Conservation (phyloP, 2,888 invertebrate species). For the Vesta saturnalis region DNA sequence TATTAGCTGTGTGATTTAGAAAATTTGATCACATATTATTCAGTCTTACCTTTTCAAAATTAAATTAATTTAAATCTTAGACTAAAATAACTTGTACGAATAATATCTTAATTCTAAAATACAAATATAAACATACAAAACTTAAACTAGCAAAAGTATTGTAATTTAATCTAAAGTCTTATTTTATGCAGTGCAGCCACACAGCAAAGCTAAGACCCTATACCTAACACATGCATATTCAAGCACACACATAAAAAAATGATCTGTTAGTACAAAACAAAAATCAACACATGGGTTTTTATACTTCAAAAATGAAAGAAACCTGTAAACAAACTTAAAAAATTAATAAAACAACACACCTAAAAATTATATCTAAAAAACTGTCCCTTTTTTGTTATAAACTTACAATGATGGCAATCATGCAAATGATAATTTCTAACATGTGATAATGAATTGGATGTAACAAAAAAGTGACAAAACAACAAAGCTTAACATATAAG, state of each 20-base stretch:
- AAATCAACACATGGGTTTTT: constrained; percentile 44
- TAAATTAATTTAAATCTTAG: not conserved
- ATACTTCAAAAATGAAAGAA: constrained; percentile 39
- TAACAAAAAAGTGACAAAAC: constrained; percentile 25
- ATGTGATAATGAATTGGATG: not conserved
- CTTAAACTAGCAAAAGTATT: not conserved
- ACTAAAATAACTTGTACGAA: not conserved
- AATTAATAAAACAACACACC: constrained; percentile 40
- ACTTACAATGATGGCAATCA: constrained; percentile 2
- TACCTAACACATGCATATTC: constrained; percentile 60
- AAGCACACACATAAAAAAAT: constrained; percentile 57
- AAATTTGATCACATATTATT: not conserved
- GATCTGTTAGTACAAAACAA: constrained; percentile 52
- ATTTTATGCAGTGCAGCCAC: constrained; percentile 42
- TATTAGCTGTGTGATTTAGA: too few species aligned
- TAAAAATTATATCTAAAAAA: constrained; percentile 49
- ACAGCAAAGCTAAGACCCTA: constrained; percentile 53
- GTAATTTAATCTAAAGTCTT: constrained; percentile 18
- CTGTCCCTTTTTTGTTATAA: constrained; percentile 31
- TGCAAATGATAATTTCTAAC: not conserved
- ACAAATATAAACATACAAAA: not conserved
- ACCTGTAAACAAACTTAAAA: constrained; percentile 46
- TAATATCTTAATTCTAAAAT: constrained; percentile 4
- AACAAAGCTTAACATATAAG: constrained; percentile 12
- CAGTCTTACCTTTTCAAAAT: not conserved